These are phyloP conservation scores for Stenotaenia linearis DNA, from an alignment of 2,888 invertebrate genomes.

Conservation along the genomic window DNA sequence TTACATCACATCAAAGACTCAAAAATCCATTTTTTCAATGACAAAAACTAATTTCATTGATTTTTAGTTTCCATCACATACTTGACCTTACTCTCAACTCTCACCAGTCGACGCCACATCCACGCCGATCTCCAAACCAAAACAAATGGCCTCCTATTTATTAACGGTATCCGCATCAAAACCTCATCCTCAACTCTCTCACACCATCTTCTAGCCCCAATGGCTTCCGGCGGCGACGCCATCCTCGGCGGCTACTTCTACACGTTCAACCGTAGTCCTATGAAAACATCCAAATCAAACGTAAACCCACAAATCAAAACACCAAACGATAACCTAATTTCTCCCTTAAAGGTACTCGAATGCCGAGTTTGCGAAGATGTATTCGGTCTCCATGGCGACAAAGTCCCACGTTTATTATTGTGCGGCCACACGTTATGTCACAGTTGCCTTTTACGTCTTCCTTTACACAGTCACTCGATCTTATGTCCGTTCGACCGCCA, in stretches of 20 bases:
- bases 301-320: neutral
- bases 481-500: constrained; percentile 57
- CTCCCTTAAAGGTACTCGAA: constrained; percentile 49
- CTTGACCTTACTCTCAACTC: too few relatives aligned
- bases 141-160: neutral
- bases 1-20: too few relatives aligned
- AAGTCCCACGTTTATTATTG: constrained; percentile 53
- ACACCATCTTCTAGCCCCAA: neutral
- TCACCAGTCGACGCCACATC: neutral
- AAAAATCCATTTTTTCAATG: too few relatives aligned
- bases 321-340: too few relatives aligned
- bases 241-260: constrained; percentile 11
- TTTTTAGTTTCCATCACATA: too few relatives aligned
- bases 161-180: neutral
- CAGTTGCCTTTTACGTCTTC: constrained; percentile 53
- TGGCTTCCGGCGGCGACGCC: constrained; percentile 28
- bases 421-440: constrained; percentile 57
- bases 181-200: neutral
- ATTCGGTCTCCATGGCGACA: constrained; percentile 54
- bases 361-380: constrained; percentile 56
- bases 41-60: too few relatives aligned
- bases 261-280: constrained; percentile 29
- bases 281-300: constrained; percentile 29
- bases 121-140: neutral
- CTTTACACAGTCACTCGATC: constrained; percentile 48